Percentiles rank a stretch among this genome's conserved stretches.
Conservation (phyloP, 2,113 vertebrate species). For the Campylorhamphus procurvoides region DNA sequence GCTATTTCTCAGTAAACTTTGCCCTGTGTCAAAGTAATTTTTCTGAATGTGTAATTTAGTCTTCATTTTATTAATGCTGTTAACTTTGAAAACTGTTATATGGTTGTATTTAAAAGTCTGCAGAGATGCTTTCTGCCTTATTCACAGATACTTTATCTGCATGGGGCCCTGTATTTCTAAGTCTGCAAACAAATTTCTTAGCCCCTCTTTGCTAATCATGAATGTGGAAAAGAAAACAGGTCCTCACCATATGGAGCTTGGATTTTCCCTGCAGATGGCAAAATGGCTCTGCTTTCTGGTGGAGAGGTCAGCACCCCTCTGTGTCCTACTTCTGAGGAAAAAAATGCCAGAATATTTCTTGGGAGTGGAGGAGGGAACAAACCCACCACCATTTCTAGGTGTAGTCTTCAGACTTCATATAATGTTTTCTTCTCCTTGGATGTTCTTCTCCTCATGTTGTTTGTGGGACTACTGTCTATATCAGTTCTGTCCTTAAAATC, state of each 20-base stretch:
- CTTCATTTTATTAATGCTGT: background rate
- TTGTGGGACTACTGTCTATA: background rate
- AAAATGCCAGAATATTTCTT: background rate
- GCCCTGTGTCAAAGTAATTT: background rate
- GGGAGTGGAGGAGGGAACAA: background rate
- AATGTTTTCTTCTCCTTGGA: background rate
- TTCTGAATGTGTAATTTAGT: background rate
- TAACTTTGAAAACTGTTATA: background rate
- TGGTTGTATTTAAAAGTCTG: background rate
- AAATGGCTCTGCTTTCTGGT: background rate
- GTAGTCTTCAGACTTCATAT: background rate
- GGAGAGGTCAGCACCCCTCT: background rate
- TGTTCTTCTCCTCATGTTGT: background rate
- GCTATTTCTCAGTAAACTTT: background rate
- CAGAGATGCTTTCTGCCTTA: background rate
- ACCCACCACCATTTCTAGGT: background rate
- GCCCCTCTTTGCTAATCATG: background rate
- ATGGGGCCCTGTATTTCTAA: background rate
- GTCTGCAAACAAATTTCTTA: background rate
- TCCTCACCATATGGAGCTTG: background rate
- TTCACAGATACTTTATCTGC: background rate
- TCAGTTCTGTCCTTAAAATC: background rate
- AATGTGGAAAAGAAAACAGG: background rate
- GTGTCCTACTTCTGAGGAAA: background rate
- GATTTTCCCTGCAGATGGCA: slow-evolving; percentile 2